Percentiles rank a stretch among this genome's conserved stretches.
phyloP scores from a whole-genome alignment of 2,797 vertebrate genomes.

The Myripristis jacobus region DNA sequence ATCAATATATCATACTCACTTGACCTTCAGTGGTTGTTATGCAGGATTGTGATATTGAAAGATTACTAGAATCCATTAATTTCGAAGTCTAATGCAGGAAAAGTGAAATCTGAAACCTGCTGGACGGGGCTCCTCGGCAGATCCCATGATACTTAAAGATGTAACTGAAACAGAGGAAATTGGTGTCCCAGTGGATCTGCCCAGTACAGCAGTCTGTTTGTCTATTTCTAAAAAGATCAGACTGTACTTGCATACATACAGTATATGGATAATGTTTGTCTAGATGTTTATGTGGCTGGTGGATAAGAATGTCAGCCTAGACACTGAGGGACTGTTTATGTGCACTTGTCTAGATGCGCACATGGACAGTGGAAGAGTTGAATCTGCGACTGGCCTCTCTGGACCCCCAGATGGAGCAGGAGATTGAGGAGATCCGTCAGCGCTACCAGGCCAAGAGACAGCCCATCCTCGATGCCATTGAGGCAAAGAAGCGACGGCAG shows the following conservation, averaged over 20 bases:
- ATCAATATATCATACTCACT: background rate
- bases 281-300: too few species aligned
- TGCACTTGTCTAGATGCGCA: conserved; percentile 82
- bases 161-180: too few species aligned
- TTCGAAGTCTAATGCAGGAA: background rate
- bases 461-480: conserved; percentile 95
- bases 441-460: conserved; percentile 95
- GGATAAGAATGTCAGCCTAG: too few species aligned
- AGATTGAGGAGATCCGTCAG: conserved; percentile 96
- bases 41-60: background rate
- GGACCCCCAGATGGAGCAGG: conserved; percentile 97
- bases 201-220: too few species aligned
- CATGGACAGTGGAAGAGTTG: conserved; percentile 93
- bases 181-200: too few species aligned
- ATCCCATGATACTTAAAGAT: background rate
- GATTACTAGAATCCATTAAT: background rate
- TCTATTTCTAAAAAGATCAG: too few species aligned
- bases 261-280: too few species aligned
- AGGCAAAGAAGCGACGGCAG: conserved; percentile 94
- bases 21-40: background rate
- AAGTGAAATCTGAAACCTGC: background rate
- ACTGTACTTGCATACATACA: too few species aligned
- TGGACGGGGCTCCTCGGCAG: background rate
- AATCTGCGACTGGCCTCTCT: conserved; percentile 87
- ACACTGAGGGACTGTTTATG: background rate